Evolutionary conservation across 2,113 vertebrate genomes (phyloP).

Genomic region (Oryzias curvinotus): DNA sequence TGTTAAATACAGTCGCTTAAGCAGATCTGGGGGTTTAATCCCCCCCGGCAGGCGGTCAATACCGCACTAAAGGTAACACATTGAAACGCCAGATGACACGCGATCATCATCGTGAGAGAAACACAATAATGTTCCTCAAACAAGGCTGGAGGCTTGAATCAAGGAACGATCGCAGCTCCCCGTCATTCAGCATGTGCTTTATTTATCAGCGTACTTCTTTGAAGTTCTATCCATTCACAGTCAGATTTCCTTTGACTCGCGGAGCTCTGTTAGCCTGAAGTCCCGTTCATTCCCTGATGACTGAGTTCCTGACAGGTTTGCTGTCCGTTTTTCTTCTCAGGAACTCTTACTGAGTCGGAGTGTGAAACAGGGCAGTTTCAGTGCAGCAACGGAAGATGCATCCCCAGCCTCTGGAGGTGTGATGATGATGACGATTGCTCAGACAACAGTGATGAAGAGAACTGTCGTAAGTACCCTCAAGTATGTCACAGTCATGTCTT

Average conservation of each 20-base stretch:
- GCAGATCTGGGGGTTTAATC: slow-evolving; percentile 4
- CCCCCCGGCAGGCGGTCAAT: background rate
- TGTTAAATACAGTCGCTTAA: background rate
- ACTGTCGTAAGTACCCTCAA: slow-evolving; percentile 87
- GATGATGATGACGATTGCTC: slow-evolving; percentile 95
- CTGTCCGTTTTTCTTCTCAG: slow-evolving; percentile 50
- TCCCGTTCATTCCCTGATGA: too few relatives aligned
- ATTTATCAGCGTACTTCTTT: background rate
- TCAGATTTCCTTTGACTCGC: background rate
- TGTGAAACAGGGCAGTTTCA: slow-evolving; percentile 92
- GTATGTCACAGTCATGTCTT: background rate
- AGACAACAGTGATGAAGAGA: slow-evolving; percentile 95
- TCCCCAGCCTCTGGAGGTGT: slow-evolving; percentile 92
- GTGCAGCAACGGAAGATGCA: slow-evolving; percentile 91
- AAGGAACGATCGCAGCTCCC: background rate
- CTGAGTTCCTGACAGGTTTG: background rate
- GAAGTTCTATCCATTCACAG: background rate
- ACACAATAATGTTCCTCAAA: background rate
- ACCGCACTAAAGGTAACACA: background rate
- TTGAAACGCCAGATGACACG: slow-evolving; percentile 1
- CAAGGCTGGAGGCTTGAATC: background rate
- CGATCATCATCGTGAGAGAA: background rate
- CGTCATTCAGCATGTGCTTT: background rate
- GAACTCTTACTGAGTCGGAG: slow-evolving; percentile 78
- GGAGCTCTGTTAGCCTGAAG: too few relatives aligned